phyloP scores from a whole-genome alignment of 1,140 invertebrate species.

The Drosophila arawakana region DNA sequence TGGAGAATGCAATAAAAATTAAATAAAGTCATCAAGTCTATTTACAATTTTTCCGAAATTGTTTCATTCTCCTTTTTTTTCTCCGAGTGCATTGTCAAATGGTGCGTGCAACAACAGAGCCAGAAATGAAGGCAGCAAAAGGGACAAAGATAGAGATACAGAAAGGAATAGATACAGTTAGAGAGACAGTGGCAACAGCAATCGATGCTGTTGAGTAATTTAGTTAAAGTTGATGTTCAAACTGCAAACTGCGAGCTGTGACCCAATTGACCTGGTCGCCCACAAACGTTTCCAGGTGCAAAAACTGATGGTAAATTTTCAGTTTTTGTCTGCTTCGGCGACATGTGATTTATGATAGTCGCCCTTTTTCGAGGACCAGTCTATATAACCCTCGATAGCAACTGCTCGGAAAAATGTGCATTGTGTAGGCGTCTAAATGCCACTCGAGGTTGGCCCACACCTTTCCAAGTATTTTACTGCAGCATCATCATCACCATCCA shows the following conservation, averaged over 20 bases:
- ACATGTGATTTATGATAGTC: conserved; percentile 68
- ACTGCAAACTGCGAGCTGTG: background rate
- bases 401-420: conserved; percentile 28
- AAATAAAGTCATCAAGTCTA: conserved; percentile 80
- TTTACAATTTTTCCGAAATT: conserved; percentile 73
- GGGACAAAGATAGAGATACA: too few relatives aligned
- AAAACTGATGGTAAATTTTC: conserved; percentile 23
- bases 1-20: conserved; percentile 77
- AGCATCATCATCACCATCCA: conserved; percentile 29
- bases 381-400: conserved; percentile 7
- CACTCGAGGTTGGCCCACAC: conserved; percentile 55
- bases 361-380: conserved; percentile 33
- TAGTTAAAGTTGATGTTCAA: conserved; percentile 50
- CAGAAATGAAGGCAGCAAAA: background rate
- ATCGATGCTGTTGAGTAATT: conserved; percentile 70
- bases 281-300: conserved; percentile 73
- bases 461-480: conserved; percentile 43
- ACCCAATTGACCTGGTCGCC: conserved; percentile 56
- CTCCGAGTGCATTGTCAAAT: conserved; percentile 57
- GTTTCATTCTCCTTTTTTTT: conserved; percentile 55
- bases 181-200: conserved; percentile 21
- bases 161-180: too few relatives aligned
- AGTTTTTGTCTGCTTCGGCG: conserved; percentile 15
- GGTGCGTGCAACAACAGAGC: conserved; percentile 55
- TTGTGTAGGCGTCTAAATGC: conserved; percentile 76